phyloP scores from a whole-genome alignment of 2,888 invertebrate species.

The Noctua janthe region DNA sequence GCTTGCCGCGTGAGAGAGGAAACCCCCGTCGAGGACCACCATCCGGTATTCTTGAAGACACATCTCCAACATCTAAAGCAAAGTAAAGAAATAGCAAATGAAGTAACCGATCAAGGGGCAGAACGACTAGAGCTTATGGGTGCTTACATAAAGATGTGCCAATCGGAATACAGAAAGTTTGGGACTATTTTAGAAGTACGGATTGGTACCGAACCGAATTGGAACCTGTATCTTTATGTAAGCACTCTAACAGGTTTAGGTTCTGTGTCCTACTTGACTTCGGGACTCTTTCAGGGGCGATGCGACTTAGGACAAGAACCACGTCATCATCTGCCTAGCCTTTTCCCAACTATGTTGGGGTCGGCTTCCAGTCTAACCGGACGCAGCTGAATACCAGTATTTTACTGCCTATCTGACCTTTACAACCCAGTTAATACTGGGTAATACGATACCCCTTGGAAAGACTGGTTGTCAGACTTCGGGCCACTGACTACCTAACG shows the following conservation, averaged over 20 bases:
- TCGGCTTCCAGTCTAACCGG: no score
- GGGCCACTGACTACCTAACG: no score
- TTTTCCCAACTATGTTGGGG: no score
- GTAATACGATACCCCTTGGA: no score
- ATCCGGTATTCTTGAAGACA: constrained; percentile 93
- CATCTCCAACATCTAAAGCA: constrained; percentile 93
- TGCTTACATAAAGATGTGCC: neutral
- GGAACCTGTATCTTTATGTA: neutral
- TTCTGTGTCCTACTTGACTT: neutral
- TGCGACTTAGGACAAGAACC: neutral
- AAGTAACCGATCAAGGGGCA: neutral
- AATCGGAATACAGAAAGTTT: neutral
- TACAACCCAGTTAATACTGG: no score
- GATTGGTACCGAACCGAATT: neutral
- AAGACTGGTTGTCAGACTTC: no score
- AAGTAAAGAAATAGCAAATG: neutral
- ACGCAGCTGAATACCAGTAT: no score
- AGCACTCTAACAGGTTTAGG: neutral
- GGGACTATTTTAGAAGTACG: neutral
- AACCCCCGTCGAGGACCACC: constrained; percentile 93
- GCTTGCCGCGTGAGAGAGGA: constrained; percentile 92
- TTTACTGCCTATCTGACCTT: no score
- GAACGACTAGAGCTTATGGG: neutral
- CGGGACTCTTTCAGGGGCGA: neutral
- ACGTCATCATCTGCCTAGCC: no score